Base-by-base conservation (phyloP, 2,888 invertebrate species). In the Steinernema hermaphroditum region DNA sequence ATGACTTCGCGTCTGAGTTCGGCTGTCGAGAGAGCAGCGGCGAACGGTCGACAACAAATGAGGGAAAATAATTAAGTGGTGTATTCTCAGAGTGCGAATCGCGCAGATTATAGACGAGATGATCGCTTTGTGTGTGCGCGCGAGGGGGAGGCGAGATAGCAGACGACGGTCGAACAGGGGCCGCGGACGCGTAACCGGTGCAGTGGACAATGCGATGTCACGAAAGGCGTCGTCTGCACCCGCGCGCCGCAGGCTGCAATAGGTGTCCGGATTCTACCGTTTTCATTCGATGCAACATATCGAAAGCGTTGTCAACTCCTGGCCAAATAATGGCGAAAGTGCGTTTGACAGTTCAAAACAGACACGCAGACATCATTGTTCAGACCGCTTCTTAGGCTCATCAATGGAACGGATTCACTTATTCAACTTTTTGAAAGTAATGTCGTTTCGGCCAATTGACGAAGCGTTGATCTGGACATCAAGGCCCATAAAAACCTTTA, bases 41-140 rank as follows among this genome's bases (percentile, higher is more conserved):
- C 62, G 62, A 62, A 62, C 62, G 62, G 16, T 6, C 32, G 12
- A 62, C 32, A 62, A 62, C 62, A 62, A 62, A 62, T 62, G 62
- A 34, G 29, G 62, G 62, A 62, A 62, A 62, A 62, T 62, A 62
- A 62, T 62, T 62, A 62, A 62, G 62, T 62, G 62, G 32, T 27
- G 62, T 62, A 62, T 62, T 29, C 62, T 29, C 29, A 24, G 54
- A 54, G 62, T 62, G 62, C 62, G 62, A 62, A 62, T 62, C 62
- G 62, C 62, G 62, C 62, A 62, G 62, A 62, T 62, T 62, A 62
- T 62, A 62, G 62, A 62, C 62, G 62, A 62, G 62, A 62, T 62
- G 62, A 62, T 62, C 62, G 62, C 62, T 62, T 62, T 62, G 46
- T 62, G 62, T 62, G 62, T 16, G 62, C 62, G 62, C 29, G 32